Percentiles rank a stretch among this genome's conserved stretches.
phyloP scores from a whole-genome alignment of 2,113 vertebrate genomes.

The Mystacornis crossleyi region DNA sequence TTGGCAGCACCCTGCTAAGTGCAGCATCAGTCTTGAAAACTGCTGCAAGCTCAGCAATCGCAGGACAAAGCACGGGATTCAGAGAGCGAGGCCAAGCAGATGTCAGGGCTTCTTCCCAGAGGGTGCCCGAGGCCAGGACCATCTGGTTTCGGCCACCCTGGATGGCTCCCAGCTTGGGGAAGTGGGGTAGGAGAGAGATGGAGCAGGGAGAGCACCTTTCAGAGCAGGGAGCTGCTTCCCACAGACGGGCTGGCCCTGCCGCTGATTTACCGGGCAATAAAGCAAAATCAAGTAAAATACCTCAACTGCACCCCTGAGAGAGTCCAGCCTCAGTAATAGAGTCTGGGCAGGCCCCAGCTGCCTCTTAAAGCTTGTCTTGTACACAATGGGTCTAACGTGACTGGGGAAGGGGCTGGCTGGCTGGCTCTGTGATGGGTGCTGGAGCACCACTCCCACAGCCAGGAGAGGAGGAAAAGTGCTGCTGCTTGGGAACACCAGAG shows the following conservation, averaged over 20 bases:
- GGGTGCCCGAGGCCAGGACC: neutral
- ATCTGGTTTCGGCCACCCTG: neutral
- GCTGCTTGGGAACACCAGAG: accelerated
- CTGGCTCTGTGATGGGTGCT: neutral
- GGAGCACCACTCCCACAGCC: accelerated
- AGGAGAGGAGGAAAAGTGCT: neutral
- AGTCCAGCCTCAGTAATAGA: neutral
- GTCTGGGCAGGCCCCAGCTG: neutral
- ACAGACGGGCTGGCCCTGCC: accelerated
- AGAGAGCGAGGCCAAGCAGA: accelerated
- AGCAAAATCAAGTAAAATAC: neutral
- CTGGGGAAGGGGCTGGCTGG: neutral
- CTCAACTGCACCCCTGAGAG: neutral
- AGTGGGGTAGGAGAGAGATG: neutral
- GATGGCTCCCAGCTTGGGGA: neutral
- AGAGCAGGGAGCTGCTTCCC: neutral
- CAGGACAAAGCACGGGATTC: neutral
- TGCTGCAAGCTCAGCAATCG: neutral
- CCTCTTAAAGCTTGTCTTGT: neutral
- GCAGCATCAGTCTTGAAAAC: neutral
- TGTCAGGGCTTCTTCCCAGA: neutral
- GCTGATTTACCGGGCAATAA: neutral
- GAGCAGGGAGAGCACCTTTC: neutral
- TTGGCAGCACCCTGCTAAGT: conserved; percentile 42
- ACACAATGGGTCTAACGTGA: neutral